phyloP scores from a whole-genome alignment of 1,140 invertebrate genomes.

The Helicoverpa armigera region DNA sequence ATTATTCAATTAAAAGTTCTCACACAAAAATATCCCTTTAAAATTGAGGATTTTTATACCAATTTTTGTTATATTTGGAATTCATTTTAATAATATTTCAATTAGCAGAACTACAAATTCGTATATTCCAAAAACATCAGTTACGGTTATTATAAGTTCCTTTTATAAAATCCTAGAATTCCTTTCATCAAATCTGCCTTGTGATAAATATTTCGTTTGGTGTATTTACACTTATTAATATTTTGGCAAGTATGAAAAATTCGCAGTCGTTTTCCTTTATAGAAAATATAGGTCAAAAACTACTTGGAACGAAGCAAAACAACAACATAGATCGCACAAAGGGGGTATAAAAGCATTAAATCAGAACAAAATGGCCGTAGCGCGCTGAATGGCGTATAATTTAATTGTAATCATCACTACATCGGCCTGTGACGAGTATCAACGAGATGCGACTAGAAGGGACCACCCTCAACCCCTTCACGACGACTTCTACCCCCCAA shows the following conservation, averaged over 20 bases:
- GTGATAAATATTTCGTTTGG: too few relatives aligned
- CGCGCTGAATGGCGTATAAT: slow-evolving; percentile 76
- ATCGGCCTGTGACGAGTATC: slow-evolving; percentile 83
- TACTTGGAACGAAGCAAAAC: slow-evolving; percentile 24
- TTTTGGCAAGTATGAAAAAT: neutral
- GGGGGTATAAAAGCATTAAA: slow-evolving; percentile 61
- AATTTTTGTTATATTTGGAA: too few relatives aligned
- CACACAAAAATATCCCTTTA: too few relatives aligned
- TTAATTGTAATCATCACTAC: slow-evolving; percentile 85
- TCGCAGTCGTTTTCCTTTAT: neutral
- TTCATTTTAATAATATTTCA: too few relatives aligned
- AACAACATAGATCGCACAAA: slow-evolving; percentile 46
- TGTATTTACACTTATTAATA: too few relatives aligned
- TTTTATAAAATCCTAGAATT: too few relatives aligned
- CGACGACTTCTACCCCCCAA: slow-evolving; percentile 59
- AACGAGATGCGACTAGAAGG: slow-evolving; percentile 83
- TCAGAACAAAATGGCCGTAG: slow-evolving; percentile 77
- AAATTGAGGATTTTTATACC: too few relatives aligned
- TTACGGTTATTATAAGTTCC: too few relatives aligned
- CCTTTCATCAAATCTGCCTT: too few relatives aligned
- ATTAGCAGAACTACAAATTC: too few relatives aligned
- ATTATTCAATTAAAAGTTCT: too few relatives aligned
- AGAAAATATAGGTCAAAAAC: slow-evolving; percentile 41
- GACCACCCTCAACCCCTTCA: slow-evolving; percentile 63
- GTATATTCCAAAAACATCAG: too few relatives aligned